phyloP scores from a whole-genome alignment of 1,140 invertebrate species.

The Sitophilus oryzae region DNA sequence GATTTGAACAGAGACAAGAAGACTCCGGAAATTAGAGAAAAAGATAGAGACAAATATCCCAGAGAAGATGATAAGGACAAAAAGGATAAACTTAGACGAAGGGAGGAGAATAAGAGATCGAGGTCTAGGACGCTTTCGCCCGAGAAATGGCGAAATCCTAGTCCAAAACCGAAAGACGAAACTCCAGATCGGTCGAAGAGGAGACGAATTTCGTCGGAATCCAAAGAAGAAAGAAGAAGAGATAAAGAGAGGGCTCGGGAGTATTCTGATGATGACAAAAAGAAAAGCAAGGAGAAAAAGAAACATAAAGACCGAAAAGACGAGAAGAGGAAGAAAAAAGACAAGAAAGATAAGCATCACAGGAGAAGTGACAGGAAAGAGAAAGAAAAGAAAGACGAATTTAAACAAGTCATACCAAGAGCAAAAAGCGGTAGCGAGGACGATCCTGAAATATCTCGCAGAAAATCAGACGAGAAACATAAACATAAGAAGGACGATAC shows the following conservation, averaged over 20 bases:
- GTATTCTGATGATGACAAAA: conserved; percentile 44
- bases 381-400: conserved; percentile 43
- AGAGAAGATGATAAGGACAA: conserved; percentile 24
- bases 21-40: conserved; percentile 16
- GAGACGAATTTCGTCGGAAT: conserved; percentile 17
- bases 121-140: conserved; percentile 24
- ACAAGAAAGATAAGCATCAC: conserved; percentile 45
- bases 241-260: conserved; percentile 45
- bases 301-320: conserved; percentile 51
- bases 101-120: conserved; percentile 10
- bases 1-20: conserved; percentile 13
- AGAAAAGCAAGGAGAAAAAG: conserved; percentile 51
- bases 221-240: conserved; percentile 45
- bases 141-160: conserved; percentile 27
- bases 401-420: conserved; percentile 47
- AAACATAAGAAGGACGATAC: conserved; percentile 19
- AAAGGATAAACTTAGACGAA: conserved; percentile 19
- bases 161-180: conserved; percentile 39
- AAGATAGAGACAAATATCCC: conserved; percentile 3
- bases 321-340: conserved; percentile 50
- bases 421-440: conserved; percentile 39
- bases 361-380: conserved; percentile 49
- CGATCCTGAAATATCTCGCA: conserved; percentile 30
- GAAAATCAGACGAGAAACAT: conserved; percentile 14
- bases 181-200: conserved; percentile 34